These are phyloP conservation scores for Trachymyrmex cornetzi DNA, from an alignment of 1,140 invertebrate genomes.

Conservation along the genomic window DNA sequence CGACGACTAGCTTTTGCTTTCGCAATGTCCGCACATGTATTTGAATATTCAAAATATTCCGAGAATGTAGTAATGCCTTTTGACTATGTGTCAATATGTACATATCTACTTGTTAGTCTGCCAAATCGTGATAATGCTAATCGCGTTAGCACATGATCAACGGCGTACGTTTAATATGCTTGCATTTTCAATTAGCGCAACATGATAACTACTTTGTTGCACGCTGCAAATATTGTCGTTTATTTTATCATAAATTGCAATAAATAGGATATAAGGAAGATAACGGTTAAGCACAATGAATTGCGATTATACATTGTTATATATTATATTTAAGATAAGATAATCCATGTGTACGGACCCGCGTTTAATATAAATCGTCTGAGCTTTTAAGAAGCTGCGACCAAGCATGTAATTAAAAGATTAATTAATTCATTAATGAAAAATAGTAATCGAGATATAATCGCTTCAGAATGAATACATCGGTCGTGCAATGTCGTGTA, in stretches of 20 bases:
- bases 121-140: conserved; percentile 29
- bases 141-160: conserved; percentile 39
- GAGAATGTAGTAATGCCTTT: conserved; percentile 42
- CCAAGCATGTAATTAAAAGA: neutral
- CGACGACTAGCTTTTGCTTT: conserved; percentile 45
- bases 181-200: conserved; percentile 38
- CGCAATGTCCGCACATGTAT: conserved; percentile 21
- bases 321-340: conserved; percentile 22
- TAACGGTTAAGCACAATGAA: conserved; percentile 5
- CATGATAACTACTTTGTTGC: conserved; percentile 2
- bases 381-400: neutral
- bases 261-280: conserved; percentile 10
- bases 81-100: conserved; percentile 33
- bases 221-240: neutral
- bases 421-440: neutral
- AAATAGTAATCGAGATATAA: neutral
- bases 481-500: neutral
- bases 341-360: neutral
- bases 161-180: conserved; percentile 9
- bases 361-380: neutral
- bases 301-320: neutral
- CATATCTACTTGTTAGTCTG: neutral
- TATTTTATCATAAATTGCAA: neutral
- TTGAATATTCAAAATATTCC: conserved; percentile 55
- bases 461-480: too few relatives aligned